These are phyloP conservation scores for Eurois occulta DNA, from an alignment of 2,888 invertebrate species.

Conservation along the genomic window DNA sequence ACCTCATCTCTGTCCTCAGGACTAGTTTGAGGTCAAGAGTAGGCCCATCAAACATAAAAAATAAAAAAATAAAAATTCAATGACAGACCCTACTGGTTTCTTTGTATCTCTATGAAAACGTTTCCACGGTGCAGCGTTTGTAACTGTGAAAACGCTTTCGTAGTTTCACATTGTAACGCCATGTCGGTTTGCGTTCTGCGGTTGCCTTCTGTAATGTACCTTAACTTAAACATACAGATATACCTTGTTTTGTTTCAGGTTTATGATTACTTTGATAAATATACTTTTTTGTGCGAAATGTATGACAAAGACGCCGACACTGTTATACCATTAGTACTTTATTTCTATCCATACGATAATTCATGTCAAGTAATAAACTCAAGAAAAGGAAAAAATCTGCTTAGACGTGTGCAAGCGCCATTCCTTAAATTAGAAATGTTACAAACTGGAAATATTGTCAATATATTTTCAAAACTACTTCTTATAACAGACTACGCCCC, in stretches of 20 bases:
- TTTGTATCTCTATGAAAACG: too few relatives aligned
- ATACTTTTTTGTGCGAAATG: slow-evolving; percentile 95
- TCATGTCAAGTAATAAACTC: slow-evolving; percentile 94
- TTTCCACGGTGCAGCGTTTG: background rate
- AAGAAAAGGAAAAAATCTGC: slow-evolving; percentile 90
- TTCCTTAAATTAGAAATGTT: slow-evolving; percentile 92
- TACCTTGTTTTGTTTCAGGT: slow-evolving; percentile 76
- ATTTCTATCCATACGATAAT: slow-evolving; percentile 94
- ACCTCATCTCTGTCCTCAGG: too few relatives aligned
- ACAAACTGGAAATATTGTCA: slow-evolving; percentile 93
- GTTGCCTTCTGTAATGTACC: background rate
- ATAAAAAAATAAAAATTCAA: too few relatives aligned
- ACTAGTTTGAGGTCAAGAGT: too few relatives aligned
- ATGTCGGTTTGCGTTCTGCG: background rate
- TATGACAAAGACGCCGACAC: slow-evolving; percentile 94
- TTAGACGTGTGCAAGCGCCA: slow-evolving; percentile 92
- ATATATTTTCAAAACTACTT: slow-evolving; percentile 93
- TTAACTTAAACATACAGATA: background rate
- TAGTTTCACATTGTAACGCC: background rate
- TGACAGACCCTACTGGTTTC: too few relatives aligned
- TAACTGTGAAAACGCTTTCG: background rate
- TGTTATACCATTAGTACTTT: slow-evolving; percentile 92
- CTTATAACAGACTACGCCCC: slow-evolving; percentile 93
- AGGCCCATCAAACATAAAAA: too few relatives aligned
- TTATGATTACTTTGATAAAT: slow-evolving; percentile 89